These are phyloP conservation scores for Zonitis immaculata DNA, from an alignment of 2,888 invertebrate genomes.

Conservation along the genomic window DNA sequence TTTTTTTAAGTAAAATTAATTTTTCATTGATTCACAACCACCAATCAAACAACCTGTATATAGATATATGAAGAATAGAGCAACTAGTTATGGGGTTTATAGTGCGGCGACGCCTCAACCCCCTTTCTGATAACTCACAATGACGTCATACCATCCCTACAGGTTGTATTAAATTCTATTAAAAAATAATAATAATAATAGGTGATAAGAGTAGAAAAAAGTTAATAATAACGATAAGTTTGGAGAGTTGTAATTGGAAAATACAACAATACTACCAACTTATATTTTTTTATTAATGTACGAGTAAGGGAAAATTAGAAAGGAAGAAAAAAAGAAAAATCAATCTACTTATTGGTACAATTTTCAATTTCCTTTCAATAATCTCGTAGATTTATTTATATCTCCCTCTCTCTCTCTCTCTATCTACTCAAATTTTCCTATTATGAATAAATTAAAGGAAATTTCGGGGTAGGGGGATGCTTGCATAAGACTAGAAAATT, in stretches of 20 bases:
- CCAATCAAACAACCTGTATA: neutral
- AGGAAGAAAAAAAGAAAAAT: no score
- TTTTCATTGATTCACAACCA: neutral
- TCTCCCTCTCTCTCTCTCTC: neutral
- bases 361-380: neutral
- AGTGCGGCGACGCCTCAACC: slow-evolving; percentile 13
- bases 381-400: neutral
- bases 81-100: slow-evolving; percentile 17
- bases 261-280: no score
- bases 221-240: no score
- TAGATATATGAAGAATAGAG: no score
- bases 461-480: neutral
- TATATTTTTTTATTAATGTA: no score
- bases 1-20: no score
- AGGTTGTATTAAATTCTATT: slow-evolving; percentile 9
- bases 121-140: neutral
- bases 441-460: neutral
- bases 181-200: neutral
- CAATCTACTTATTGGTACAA: no score
- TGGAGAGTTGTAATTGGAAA: no score
- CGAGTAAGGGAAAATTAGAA: no score
- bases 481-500: no score
- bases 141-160: slow-evolving; percentile 16
- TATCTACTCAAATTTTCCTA: neutral
- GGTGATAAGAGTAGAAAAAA: no score